A percentile compares a stretch with the other conserved stretches of the same genome.
Conservation (phyloP, 35 echinoderm and acorn worm genomes). For the Lytechinus pictus region DNA sequence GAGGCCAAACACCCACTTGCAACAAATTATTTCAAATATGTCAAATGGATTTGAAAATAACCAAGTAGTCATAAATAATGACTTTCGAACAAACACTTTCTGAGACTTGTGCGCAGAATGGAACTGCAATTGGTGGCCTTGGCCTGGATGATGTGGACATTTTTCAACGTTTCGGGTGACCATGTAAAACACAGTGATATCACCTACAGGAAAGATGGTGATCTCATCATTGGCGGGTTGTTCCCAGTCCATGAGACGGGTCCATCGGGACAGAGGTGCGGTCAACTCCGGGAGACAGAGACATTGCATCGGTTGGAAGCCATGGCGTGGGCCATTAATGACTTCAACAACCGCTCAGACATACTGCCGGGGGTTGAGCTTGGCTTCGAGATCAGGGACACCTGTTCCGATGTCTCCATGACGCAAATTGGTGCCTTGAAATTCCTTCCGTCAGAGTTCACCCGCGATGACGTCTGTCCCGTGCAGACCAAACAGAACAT, state of each 20-base stretch:
- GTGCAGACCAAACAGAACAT: background rate
- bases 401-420: slow-evolving; percentile 56
- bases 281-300: slow-evolving; percentile 56
- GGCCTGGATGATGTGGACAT: background rate
- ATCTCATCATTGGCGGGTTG: slow-evolving; percentile 64
- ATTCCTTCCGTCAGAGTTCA: slow-evolving; percentile 48
- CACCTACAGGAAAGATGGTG: slow-evolving; percentile 59
- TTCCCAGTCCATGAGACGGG: slow-evolving; percentile 52
- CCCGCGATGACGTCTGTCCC: background rate
- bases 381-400: slow-evolving; percentile 74
- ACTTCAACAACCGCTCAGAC: slow-evolving; percentile 64
- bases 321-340: slow-evolving; percentile 62
- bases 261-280: background rate
- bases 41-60: background rate
- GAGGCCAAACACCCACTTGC: background rate
- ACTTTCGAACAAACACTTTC: background rate
- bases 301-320: slow-evolving; percentile 66
- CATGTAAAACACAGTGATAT: slow-evolving; percentile 50
- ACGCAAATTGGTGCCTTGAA: slow-evolving; percentile 31
- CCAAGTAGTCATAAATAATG: background rate
- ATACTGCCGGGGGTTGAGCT: slow-evolving; percentile 61
- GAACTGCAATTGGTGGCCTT: background rate
- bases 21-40: background rate
- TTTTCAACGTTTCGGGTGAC: background rate
- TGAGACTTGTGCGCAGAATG: background rate